phyloP scores from a whole-genome alignment of 2,113 vertebrate species.

The Apeltes quadracus region DNA sequence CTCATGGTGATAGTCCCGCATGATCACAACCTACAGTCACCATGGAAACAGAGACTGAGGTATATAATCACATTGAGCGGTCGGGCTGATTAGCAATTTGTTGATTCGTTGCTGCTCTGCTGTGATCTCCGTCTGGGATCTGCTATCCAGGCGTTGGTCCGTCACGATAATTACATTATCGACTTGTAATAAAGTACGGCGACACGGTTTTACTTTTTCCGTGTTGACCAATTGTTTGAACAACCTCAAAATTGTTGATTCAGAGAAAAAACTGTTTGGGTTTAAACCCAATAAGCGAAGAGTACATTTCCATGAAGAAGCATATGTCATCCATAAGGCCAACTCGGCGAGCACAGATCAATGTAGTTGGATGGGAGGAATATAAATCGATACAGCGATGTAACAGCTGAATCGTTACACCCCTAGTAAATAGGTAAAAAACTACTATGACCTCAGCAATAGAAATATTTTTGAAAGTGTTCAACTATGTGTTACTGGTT shows the following conservation, averaged over 20 bases:
- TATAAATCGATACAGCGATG: too few relatives aligned
- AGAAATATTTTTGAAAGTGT: too few relatives aligned
- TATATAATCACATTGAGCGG: too few relatives aligned
- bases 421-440: too few relatives aligned
- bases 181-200: too few relatives aligned
- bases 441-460: not conserved
- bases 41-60: constrained; percentile 5
- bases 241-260: not conserved
- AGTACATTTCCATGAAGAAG: not conserved
- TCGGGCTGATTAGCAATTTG: not conserved
- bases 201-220: too few relatives aligned
- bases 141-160: not conserved
- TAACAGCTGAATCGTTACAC: too few relatives aligned
- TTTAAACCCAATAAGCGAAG: not conserved
- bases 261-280: not conserved
- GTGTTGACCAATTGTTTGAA: not conserved
- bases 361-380: too few relatives aligned
- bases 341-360: too few relatives aligned
- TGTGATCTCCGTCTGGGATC: not conserved
- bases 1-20: constrained; percentile 96
- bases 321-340: too few relatives aligned
- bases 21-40: constrained; percentile 90
- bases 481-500: not conserved
- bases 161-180: too few relatives aligned
- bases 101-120: not conserved